Base-by-base conservation (phyloP, 2,113 vertebrate genomes). In the Tapirus terrestris region DNA sequence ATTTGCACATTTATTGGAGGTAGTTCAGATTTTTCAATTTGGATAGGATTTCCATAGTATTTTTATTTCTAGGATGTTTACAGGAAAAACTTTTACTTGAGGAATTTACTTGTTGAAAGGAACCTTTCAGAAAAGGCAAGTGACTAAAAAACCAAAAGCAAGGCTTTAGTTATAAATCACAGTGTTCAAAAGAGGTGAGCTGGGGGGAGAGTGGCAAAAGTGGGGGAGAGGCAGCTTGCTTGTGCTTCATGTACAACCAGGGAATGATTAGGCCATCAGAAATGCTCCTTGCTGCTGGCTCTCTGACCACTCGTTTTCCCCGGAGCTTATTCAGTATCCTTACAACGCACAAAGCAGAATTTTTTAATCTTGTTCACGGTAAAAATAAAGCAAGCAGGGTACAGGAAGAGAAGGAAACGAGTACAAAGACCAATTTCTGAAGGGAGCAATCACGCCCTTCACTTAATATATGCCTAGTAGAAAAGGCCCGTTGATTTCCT, bases 1-100 rank as follows among this genome's bases (percentile, higher is more conserved):
- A 94, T 89, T 93, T 89, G 84, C 45, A 96, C 11, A 77, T 51
- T 94, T 93, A 72, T 83, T 89, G 67, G 53, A 86, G 45, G 25
- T 82, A 72, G 14, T 81, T 89, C 39, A 77, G n/a, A n/a, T 91
- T 90, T 93, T 93, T 80, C 68, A 60, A 60, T 96, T 73, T 91
- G 9, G 61, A 14, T 95, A 93, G 20, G 3, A 89, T 95, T 94
- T 92, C 68, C 83, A 31, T 68, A 73, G n/a, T 61, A 72, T 67
- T 65, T 82, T 97, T 96, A 81, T 85, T 94, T 83, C 36, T 63
- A 13, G 79, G 16, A 65, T 27, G 1, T 77, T 76, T 77, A 81
- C 33, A 84, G 29, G 61, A 92, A 91, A 76, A 53, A 45, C 3
- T 75, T 91, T 80, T 39, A 61, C 45, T 70, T 67, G 56, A 23